Base-by-base conservation (phyloP, 2,797 vertebrate species). In the Agapornis canus region DNA sequence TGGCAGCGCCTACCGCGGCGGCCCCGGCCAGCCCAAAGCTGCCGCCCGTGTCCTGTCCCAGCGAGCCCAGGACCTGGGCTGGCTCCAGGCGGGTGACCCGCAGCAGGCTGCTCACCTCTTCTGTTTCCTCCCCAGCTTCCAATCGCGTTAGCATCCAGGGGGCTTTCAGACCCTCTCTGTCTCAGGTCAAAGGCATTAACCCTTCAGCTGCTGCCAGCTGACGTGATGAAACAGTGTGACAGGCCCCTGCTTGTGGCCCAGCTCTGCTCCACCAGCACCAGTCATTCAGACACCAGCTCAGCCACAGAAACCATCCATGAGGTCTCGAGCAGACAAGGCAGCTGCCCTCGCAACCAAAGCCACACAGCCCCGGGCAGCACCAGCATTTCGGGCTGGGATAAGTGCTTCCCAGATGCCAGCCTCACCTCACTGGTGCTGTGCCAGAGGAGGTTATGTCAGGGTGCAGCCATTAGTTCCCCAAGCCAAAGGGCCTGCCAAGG, bases 11-110 rank as follows among this genome's bases (percentile, higher is more conserved):
- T 60, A 11, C 25, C 0, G 1, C 10, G 32, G 13, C 27, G 39
- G 19, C 40, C 51, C 1, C 1, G 2, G 37, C 54, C 63, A 4
- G 54, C 71, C 1, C 1, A 10, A 29, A 61, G 70, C 1, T 13
- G 40, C 59, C 9, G 71, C 40, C 70, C 3, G 0, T 2, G 39
- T 2, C 29, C 0, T 1, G 75, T 37, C 64, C 72, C 68, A 8
- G 69, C 12, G 0, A 0, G 4, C 35, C 45, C 12, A 1, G 54
- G 5, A 23, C 13, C 1, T n/a, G 5, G 37, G 56, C 32, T 0
- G 1, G 13, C 40, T 68, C 25, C 68, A 11, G n/a, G 43, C 1
- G 0, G 32, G 27, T 20, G 32, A 61, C 52, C 15, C 2, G 2
- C 17, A 11, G 9, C 14, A 16, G 5, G 5, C 5, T 49, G 56